Evolutionary conservation across 2,113 vertebrate genomes (phyloP).

Genomic region (Neolamprologus variostigma): DNA sequence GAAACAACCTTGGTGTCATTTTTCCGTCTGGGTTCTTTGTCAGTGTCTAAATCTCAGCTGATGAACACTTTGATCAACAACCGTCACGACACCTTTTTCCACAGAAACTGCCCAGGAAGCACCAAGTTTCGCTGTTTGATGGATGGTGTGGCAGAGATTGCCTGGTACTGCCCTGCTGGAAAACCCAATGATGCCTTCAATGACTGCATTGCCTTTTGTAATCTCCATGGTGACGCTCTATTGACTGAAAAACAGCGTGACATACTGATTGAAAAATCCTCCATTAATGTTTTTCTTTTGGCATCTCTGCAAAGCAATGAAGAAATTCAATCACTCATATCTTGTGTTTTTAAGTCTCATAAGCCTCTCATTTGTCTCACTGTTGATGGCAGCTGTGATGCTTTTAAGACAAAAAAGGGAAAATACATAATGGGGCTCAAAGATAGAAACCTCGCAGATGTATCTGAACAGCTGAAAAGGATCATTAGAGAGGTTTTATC

Average conservation of each 20-base stretch:
- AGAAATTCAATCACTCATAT: fast-evolving
- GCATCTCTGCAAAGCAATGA: fast-evolving
- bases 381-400: fast-evolving
- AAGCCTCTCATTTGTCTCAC: fast-evolving
- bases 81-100: no score
- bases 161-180: not conserved
- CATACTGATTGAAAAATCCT: fast-evolving
- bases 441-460: fast-evolving
- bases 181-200: fast-evolving
- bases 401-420: fast-evolving
- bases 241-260: fast-evolving
- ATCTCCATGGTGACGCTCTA: fast-evolving
- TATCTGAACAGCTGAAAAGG: fast-evolving
- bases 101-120: no score
- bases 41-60: no score
- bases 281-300: fast-evolving
- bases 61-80: no score
- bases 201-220: not conserved
- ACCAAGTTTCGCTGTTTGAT: fast-evolving
- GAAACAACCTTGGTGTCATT: fast-evolving
- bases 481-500: fast-evolving
- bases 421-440: conserved; percentile 44
- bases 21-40: no score
- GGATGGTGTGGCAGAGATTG: no score
- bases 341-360: fast-evolving